A percentile compares a stretch with the other conserved stretches of the same genome.
Evolutionary conservation across 2,888 invertebrate genomes (phyloP).

Genomic region (Lycaena phlaeas): DNA sequence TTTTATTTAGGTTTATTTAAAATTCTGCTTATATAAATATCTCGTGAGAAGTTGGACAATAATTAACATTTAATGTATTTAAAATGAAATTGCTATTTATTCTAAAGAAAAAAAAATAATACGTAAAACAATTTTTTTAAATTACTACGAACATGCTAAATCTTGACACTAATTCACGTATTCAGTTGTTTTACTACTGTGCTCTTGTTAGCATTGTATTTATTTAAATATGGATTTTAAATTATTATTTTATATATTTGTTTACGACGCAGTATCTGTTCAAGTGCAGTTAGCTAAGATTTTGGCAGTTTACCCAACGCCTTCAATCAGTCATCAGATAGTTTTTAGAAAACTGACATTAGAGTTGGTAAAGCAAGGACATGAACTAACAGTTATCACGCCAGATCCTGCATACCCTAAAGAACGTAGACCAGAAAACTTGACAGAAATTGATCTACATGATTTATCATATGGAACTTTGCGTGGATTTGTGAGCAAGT

Average conservation of each 20-base stretch:
- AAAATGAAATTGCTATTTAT: no score
- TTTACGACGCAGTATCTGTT: not conserved
- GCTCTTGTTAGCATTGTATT: not conserved
- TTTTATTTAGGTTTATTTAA: no score
- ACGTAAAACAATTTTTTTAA: no score
- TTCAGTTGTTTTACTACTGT: no score
- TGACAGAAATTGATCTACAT: constrained; percentile 43
- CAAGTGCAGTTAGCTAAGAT: constrained; percentile 29
- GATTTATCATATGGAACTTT: constrained; percentile 25
- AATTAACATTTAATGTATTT: no score
- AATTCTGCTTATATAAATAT: no score
- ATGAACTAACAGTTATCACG: constrained; percentile 50
- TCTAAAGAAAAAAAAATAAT: no score
- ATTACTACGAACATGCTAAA: no score
- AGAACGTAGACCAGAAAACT: constrained; percentile 30
- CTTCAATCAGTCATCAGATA: constrained; percentile 56
- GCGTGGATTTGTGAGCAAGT: not conserved
- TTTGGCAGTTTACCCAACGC: constrained; percentile 39
- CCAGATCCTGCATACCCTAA: constrained; percentile 36
- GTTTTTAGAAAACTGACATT: constrained; percentile 41
- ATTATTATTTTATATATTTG: not conserved
- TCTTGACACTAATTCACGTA: no score
- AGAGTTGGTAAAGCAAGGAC: constrained; percentile 47
- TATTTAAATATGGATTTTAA: not conserved
- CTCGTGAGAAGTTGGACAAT: no score